phyloP scores from a whole-genome alignment of 2,113 vertebrate species.

The Scalopus aquaticus region DNA sequence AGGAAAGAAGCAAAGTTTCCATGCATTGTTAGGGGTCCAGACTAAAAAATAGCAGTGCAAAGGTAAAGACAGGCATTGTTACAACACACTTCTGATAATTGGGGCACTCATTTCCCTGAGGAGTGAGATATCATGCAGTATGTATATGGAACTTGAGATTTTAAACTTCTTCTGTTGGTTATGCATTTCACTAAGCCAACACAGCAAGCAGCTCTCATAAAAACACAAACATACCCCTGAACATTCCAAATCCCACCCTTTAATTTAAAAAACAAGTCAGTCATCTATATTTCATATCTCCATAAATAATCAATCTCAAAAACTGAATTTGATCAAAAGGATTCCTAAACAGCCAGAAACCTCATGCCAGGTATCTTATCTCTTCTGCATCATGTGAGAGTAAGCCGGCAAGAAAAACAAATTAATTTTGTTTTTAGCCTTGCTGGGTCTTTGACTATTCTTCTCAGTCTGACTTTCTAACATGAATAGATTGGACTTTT shows the following conservation, averaged over 20 bases:
- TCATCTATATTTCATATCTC: conserved; percentile 70
- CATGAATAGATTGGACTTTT: conserved; percentile 10
- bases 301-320: conserved; percentile 60
- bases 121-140: not conserved
- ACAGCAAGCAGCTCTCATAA: conserved; percentile 23
- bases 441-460: not conserved
- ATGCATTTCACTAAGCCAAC: conserved; percentile 43
- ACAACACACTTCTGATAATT: not conserved
- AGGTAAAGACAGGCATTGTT: not conserved
- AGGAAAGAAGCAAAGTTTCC: not conserved
- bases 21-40: no score
- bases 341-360: not conserved
- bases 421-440: conserved; percentile 64
- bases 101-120: not conserved
- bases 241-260: not conserved
- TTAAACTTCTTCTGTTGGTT: not conserved
- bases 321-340: conserved; percentile 40
- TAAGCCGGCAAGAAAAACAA: not conserved
- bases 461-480: not conserved
- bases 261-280: conserved; percentile 46
- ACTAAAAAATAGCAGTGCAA: not conserved
- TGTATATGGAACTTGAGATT: not conserved
- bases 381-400: not conserved
- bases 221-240: not conserved
- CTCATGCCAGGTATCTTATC: not conserved